Percentiles rank a stretch among this genome's conserved stretches.
Evolutionary conservation across 1,140 invertebrate species (phyloP).

Genomic region (Drosophila bocqueti): DNA sequence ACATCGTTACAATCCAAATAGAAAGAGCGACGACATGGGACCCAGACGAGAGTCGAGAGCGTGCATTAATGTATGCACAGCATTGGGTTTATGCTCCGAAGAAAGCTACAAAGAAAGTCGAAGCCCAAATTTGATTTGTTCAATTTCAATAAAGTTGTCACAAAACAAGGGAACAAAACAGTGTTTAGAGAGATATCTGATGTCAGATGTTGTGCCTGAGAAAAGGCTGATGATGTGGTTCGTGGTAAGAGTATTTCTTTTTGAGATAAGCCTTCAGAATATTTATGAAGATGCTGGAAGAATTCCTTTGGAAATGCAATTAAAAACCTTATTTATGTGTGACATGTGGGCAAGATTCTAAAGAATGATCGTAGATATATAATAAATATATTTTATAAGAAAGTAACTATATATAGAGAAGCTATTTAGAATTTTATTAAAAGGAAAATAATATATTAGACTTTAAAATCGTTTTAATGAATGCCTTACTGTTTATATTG

Average conservation of each 20-base stretch:
- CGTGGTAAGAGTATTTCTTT: background rate
- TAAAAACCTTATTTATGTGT: background rate
- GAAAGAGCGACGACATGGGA: conserved; percentile 18
- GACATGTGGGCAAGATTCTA: background rate
- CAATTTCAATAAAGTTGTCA: conserved; percentile 42
- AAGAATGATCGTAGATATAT: background rate
- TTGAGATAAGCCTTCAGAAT: background rate
- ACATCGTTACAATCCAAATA: conserved; percentile 26
- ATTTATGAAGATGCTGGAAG: conserved; percentile 3
- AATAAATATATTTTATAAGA: background rate
- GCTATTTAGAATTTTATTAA: background rate
- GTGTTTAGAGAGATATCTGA: conserved; percentile 41
- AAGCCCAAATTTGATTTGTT: conserved; percentile 35
- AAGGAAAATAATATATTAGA: background rate
- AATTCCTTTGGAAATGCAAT: background rate
- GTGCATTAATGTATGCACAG: conserved; percentile 29
- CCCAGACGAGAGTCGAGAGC: conserved; percentile 8
- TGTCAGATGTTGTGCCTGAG: conserved; percentile 1
- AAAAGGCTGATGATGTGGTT: background rate
- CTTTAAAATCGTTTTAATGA: background rate
- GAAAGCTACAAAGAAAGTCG: conserved; percentile 18
- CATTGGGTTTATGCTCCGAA: conserved; percentile 14
- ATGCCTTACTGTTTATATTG: background rate
- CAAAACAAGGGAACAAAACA: conserved; percentile 30
- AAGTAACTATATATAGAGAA: background rate